Conservation (phyloP, 2,113 vertebrate genomes). For the Panthera tigris region DNA sequence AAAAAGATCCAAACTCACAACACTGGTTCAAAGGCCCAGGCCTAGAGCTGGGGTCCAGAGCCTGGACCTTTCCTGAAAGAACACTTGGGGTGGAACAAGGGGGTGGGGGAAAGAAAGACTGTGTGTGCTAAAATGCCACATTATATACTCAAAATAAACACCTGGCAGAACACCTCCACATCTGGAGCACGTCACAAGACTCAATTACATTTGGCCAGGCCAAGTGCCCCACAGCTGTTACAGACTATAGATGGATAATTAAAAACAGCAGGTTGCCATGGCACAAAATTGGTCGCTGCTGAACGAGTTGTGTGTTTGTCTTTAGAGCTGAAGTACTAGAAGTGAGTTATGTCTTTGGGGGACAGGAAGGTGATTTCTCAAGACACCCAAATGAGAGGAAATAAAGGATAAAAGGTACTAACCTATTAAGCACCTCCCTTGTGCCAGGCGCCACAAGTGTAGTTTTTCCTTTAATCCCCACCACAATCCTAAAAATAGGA, state of each 20-base stretch:
- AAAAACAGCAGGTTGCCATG: slow-evolving; percentile 86
- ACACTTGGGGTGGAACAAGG: neutral
- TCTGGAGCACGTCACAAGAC: slow-evolving; percentile 81
- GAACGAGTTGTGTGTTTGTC: slow-evolving; percentile 82
- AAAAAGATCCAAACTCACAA: neutral
- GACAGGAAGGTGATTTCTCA: slow-evolving; percentile 59
- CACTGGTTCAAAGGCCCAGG: neutral
- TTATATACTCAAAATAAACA: slow-evolving; percentile 78
- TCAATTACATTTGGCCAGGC: slow-evolving; percentile 84
- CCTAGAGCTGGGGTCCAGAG: neutral
- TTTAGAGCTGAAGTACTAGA: slow-evolving; percentile 66
- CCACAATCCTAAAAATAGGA: neutral
- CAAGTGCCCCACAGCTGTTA: slow-evolving; percentile 82
- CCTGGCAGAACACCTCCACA: slow-evolving; percentile 79
- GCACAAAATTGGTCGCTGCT: slow-evolving; percentile 83
- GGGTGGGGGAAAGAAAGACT: neutral
- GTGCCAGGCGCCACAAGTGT: neutral
- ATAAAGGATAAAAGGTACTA: slow-evolving; percentile 47
- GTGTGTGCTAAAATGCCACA: slow-evolving; percentile 56
- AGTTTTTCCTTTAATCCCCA: neutral
- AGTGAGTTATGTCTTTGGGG: slow-evolving; percentile 67
- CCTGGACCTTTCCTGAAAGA: neutral
- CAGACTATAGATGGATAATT: slow-evolving; percentile 78
- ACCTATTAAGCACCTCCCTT: slow-evolving; percentile 11
- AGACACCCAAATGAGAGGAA: slow-evolving; percentile 48